A percentile compares a stretch with the other conserved stretches of the same genome.
Conservation (phyloP, 2,797 vertebrate genomes). For the Cetoscarus ocellatus region DNA sequence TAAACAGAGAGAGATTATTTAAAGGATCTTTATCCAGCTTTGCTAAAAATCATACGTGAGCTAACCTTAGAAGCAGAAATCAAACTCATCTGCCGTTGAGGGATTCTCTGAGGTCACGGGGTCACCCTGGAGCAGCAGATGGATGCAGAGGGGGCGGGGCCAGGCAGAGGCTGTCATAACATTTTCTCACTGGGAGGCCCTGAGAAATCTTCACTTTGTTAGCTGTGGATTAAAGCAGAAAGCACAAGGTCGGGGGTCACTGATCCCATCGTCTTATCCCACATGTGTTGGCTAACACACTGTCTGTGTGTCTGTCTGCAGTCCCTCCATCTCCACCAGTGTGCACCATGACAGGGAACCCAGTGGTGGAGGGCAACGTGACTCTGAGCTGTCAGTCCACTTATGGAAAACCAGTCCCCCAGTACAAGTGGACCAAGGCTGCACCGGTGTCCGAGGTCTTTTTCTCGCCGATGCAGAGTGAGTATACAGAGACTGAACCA, state of each 20-base stretch:
- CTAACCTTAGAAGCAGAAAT: conserved; percentile 29
- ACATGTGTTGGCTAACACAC: conserved; percentile 14
- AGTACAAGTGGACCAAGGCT: conserved; percentile 89
- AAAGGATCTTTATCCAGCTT: conserved; percentile 30
- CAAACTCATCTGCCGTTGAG: conserved; percentile 50
- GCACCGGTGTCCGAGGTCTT: conserved; percentile 81
- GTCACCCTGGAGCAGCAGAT: conserved; percentile 60
- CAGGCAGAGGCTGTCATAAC: not conserved
- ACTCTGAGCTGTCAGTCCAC: conserved; percentile 88
- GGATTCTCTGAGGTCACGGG: conserved; percentile 55
- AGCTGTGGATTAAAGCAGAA: conserved; percentile 49
- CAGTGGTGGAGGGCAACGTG: conserved; percentile 85
- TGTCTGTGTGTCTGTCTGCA: conserved; percentile 57
- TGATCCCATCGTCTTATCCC: conserved; percentile 21
- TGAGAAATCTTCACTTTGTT: conserved; percentile 29
- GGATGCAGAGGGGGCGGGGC: conserved; percentile 8
- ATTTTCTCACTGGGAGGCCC: conserved; percentile 32
- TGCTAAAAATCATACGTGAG: conserved; percentile 31
- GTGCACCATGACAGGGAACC: conserved; percentile 83
- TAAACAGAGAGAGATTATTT: conserved; percentile 26
- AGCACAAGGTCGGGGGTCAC: conserved; percentile 33
- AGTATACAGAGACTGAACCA: conserved; percentile 51
- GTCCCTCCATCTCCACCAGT: conserved; percentile 89
- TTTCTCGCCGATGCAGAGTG: conserved; percentile 85
- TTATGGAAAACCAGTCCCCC: conserved; percentile 87